Percentiles rank a stretch among this genome's conserved stretches.
phyloP scores from a whole-genome alignment of 2,113 vertebrate genomes.

The Microcebus jonahi region DNA sequence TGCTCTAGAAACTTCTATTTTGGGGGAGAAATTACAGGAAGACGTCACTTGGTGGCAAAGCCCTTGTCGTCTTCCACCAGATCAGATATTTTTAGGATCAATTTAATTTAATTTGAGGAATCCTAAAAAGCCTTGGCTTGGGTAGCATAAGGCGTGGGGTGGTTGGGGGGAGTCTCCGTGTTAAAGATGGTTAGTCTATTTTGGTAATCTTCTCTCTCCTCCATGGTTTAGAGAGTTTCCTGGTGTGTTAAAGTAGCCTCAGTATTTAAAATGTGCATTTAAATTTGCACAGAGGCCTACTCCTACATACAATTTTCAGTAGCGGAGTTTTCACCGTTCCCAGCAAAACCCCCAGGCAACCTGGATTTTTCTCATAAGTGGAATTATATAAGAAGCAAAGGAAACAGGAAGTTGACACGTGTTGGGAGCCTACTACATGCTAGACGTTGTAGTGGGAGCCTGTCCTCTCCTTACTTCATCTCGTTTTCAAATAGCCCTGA shows the following conservation, averaged over 20 bases:
- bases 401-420: background rate
- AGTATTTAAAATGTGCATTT: conserved; percentile 29
- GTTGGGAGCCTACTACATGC: background rate
- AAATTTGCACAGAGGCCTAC: conserved; percentile 21
- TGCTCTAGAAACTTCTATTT: background rate
- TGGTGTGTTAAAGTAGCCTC: background rate
- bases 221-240: background rate
- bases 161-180: background rate
- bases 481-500: background rate
- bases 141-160: background rate
- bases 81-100: background rate
- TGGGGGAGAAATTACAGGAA: background rate
- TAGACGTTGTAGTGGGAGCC: background rate
- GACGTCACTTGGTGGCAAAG: background rate
- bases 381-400: conserved; percentile 58
- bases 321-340: conserved; percentile 45
- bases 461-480: background rate
- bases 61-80: background rate
- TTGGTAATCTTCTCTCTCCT: background rate
- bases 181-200: background rate
- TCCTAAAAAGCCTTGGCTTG: background rate
- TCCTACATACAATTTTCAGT: conserved; percentile 49
- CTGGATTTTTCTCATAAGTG: conserved; percentile 1
- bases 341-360: background rate
- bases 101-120: conserved; percentile 18